Evolutionary conservation across 2,113 vertebrate species (phyloP).

Genomic region (Lucifuga dentata): DNA sequence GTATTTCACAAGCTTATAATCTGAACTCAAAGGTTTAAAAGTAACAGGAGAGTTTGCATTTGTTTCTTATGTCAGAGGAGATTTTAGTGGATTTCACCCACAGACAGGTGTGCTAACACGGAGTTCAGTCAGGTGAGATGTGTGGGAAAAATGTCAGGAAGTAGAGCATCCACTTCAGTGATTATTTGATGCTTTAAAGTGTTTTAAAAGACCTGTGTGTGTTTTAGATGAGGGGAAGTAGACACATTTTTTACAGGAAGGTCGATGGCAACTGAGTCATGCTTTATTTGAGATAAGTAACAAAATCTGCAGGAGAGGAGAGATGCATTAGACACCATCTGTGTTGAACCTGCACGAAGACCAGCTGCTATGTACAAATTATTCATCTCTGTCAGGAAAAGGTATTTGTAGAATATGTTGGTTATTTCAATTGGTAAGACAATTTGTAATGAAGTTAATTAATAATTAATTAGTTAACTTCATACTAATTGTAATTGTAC

Average conservation of each 20-base stretch:
- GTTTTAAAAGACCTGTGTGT: slow-evolving; percentile 39
- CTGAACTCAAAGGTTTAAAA: slow-evolving; percentile 2
- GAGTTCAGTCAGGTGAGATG: slow-evolving; percentile 23
- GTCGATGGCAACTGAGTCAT: not conserved
- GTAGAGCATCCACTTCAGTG: slow-evolving; percentile 48
- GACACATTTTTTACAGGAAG: too few relatives aligned
- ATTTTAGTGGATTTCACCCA: not conserved
- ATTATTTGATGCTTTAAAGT: slow-evolving; percentile 39
- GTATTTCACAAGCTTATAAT: not conserved
- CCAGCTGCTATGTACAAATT: slow-evolving; percentile 35
- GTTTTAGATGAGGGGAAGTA: not conserved
- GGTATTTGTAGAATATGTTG: slow-evolving; percentile 2
- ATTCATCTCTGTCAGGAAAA: slow-evolving; percentile 12
- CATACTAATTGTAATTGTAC: too few relatives aligned
- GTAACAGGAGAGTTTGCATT: slow-evolving; percentile 23
- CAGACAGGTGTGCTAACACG: slow-evolving; percentile 30
- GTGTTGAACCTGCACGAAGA: slow-evolving; percentile 10
- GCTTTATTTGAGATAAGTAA: slow-evolving; percentile 45
- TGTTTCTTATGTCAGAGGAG: not conserved
- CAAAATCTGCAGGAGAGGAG: slow-evolving; percentile 19
- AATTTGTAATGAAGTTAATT: slow-evolving; percentile 12
- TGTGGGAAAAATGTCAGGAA: slow-evolving; percentile 50
- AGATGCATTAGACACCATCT: slow-evolving; percentile 25
- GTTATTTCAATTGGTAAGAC: not conserved
- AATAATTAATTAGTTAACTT: too few relatives aligned